These are phyloP conservation scores for Argyrosomus japonicus DNA, from an alignment of 2,113 vertebrate species.

Conservation along the genomic window DNA sequence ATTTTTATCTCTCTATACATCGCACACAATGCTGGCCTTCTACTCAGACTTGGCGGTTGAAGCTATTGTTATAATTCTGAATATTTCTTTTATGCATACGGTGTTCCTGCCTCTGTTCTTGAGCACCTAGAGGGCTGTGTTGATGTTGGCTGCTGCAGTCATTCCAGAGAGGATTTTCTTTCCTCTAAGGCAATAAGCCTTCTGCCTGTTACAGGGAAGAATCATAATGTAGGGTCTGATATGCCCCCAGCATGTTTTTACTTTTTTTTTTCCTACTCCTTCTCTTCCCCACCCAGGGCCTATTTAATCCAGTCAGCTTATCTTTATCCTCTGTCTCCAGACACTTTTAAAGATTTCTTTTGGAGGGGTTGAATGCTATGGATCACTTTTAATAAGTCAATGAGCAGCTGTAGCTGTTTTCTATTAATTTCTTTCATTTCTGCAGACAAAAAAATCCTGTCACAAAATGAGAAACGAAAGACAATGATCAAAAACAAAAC, in stretches of 20 bases:
- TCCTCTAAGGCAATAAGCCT: slow-evolving; percentile 56
- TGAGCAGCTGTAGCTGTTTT: neutral
- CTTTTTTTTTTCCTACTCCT: neutral
- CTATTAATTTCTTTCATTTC: neutral
- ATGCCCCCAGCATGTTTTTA: slow-evolving; percentile 1
- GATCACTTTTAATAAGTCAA: neutral
- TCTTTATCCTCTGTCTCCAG: slow-evolving; percentile 21
- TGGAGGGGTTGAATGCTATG: neutral
- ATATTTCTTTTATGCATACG: slow-evolving; percentile 17
- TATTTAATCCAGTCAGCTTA: slow-evolving; percentile 35
- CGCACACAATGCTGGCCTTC: neutral
- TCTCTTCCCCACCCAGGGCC: neutral
- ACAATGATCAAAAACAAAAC: neutral
- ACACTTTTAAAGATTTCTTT: slow-evolving; percentile 6
- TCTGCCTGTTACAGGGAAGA: slow-evolving; percentile 13
- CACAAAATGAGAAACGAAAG: neutral
- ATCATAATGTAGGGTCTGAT: slow-evolving; percentile 26
- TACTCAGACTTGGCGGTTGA: neutral
- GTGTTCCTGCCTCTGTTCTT: slow-evolving; percentile 48
- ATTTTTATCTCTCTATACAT: neutral
- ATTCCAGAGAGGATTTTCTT: slow-evolving; percentile 69
- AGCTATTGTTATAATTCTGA: slow-evolving; percentile 24
- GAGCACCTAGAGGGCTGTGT: slow-evolving; percentile 58
- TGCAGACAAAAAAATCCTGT: neutral
- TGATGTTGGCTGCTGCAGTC: slow-evolving; percentile 66